phyloP scores from a whole-genome alignment of 2,797 vertebrate species.

The Basileuterus tristriatus region DNA sequence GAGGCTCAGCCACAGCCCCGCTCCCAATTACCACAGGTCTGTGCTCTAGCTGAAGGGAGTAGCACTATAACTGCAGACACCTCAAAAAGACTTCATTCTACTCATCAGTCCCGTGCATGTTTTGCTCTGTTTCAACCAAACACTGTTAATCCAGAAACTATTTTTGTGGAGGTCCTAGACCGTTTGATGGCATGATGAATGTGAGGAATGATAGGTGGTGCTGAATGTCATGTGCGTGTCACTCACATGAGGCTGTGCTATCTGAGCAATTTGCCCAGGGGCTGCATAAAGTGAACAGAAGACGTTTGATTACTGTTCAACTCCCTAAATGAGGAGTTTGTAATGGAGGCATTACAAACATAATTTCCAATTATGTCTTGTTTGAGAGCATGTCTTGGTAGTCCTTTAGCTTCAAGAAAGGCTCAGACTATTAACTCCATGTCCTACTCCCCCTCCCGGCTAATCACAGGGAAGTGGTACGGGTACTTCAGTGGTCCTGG shows the following conservation, averaged over 20 bases:
- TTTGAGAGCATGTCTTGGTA: not conserved
- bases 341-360: not conserved
- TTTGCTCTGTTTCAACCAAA: not conserved
- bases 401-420: not conserved
- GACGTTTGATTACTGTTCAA: not conserved
- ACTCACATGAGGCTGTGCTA: not conserved
- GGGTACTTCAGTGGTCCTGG: not conserved
- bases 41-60: not conserved
- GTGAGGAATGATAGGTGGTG: not conserved
- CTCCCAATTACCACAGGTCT: not conserved
- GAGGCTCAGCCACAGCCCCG: not conserved
- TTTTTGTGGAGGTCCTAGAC: not conserved
- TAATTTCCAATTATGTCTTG: not conserved
- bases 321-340: not conserved
- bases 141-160: not conserved
- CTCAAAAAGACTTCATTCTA: not conserved
- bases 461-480: not conserved
- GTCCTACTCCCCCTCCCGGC: not conserved
- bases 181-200: not conserved
- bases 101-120: not conserved
- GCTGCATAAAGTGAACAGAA: not conserved
- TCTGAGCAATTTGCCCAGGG: not conserved
- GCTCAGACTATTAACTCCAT: not conserved
- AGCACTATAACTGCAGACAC: not conserved
- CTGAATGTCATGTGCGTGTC: rapidly evolving